phyloP scores from a whole-genome alignment of 2,113 vertebrate species.

The Malurus melanocephalus region DNA sequence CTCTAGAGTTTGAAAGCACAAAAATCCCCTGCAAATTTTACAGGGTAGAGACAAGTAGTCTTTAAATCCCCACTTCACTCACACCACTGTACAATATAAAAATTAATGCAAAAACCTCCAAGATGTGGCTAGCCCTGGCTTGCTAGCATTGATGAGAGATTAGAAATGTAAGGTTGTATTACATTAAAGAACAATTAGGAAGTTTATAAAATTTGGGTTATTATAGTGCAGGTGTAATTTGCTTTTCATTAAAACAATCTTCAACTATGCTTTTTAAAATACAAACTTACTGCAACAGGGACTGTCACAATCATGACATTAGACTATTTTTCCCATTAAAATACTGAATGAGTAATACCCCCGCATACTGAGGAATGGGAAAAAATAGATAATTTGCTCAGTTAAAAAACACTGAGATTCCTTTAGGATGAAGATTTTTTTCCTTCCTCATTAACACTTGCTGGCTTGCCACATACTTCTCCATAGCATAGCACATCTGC shows the following conservation, averaged over 20 bases:
- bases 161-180: neutral
- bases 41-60: neutral
- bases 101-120: neutral
- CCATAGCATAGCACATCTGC: neutral
- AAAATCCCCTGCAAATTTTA: neutral
- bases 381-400: neutral
- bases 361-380: accelerated
- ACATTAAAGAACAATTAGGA: neutral
- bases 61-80: neutral
- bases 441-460: neutral
- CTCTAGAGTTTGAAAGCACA: neutral
- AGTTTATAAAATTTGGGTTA: neutral
- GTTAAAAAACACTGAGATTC: neutral
- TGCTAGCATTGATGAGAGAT: neutral
- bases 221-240: neutral
- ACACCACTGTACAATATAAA: neutral
- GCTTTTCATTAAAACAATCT: neutral
- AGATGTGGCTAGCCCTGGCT: neutral
- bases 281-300: neutral
- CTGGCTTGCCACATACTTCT: neutral
- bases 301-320: neutral
- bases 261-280: neutral
- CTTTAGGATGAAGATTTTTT: neutral
- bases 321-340: neutral
- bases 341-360: neutral